phyloP scores from a whole-genome alignment of 1,140 invertebrate species.

The Calosoma granatense region DNA sequence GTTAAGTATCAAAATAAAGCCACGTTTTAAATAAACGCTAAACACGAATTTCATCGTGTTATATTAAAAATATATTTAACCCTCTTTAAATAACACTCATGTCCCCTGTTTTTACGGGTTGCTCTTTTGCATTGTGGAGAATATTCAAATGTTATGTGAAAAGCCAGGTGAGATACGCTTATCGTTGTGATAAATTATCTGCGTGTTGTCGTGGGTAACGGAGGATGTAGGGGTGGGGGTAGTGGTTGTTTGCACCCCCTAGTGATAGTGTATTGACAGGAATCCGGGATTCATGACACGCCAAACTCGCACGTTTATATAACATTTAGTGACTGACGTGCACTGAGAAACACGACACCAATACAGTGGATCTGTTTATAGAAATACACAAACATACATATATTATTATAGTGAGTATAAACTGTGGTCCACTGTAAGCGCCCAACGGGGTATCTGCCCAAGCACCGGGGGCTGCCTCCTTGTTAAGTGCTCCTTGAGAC shows the following conservation, averaged over 20 bases:
- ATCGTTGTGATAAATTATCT: background rate
- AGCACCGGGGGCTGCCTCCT: background rate
- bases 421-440: background rate
- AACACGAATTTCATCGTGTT: too few species aligned
- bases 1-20: too few species aligned
- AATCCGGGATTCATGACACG: background rate
- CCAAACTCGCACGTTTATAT: background rate
- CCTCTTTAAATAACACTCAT: too few species aligned
- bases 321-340: background rate
- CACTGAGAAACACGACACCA: background rate
- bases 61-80: too few species aligned
- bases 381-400: too few species aligned
- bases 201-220: too few species aligned
- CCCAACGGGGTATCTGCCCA: background rate
- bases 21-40: too few species aligned
- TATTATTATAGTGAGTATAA: too few species aligned
- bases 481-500: background rate
- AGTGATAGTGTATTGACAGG: background rate
- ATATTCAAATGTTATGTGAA: too few species aligned
- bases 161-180: background rate
- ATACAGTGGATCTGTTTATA: too few species aligned
- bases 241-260: background rate
- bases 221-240: background rate
- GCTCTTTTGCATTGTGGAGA: too few species aligned
- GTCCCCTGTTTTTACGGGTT: too few species aligned